Percentiles rank a stretch among this genome's conserved stretches.
phyloP scores from a whole-genome alignment of 2,888 invertebrate species.

The Galeopsomyia nigrocyanea region DNA sequence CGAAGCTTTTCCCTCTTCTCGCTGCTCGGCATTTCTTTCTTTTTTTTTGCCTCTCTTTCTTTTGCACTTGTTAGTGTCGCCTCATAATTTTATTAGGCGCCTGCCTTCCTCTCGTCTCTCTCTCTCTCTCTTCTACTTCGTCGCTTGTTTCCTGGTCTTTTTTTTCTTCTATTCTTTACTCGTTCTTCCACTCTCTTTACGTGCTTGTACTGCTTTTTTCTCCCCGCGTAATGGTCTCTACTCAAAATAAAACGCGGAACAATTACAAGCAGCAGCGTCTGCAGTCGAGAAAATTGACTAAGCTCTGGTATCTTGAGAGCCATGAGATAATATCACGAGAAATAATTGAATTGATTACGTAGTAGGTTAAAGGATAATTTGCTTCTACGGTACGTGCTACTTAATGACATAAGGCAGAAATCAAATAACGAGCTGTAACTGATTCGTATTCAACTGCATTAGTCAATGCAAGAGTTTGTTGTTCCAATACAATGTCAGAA shows the following conservation, averaged over 20 bases:
- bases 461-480: too few relatives aligned
- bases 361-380: too few relatives aligned
- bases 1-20: slow-evolving; percentile 25
- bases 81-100: slow-evolving; percentile 48
- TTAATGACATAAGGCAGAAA: too few relatives aligned
- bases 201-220: slow-evolving; percentile 32
- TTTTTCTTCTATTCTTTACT: neutral
- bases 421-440: too few relatives aligned
- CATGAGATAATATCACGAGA: too few relatives aligned
- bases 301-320: too few relatives aligned
- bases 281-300: neutral
- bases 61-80: slow-evolving; percentile 41
- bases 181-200: neutral
- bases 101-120: slow-evolving; percentile 8
- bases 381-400: too few relatives aligned
- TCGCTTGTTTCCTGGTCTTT: neutral
- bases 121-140: slow-evolving; percentile 20
- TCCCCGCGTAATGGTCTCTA: slow-evolving; percentile 42
- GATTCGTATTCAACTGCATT: too few relatives aligned
- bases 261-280: slow-evolving; percentile 28
- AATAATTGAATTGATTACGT: too few relatives aligned
- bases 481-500: too few relatives aligned
- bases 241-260: slow-evolving; percentile 38
- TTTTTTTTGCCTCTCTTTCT: too few relatives aligned
- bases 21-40: too few relatives aligned